These are phyloP conservation scores for Tanypteryx hageni DNA, from an alignment of 2,888 invertebrate species.

Conservation along the genomic window DNA sequence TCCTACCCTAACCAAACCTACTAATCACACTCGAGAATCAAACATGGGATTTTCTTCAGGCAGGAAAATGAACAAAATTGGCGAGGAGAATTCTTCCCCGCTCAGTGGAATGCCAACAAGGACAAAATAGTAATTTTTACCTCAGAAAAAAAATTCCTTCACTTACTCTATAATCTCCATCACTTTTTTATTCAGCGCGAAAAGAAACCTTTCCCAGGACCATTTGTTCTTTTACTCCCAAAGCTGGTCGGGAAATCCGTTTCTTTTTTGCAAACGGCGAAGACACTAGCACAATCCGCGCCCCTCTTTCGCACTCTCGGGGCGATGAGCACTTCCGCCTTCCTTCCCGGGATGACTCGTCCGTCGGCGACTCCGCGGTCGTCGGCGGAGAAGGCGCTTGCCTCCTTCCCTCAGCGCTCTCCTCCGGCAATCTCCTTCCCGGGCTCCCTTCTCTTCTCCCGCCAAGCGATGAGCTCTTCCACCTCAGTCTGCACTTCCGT, in stretches of 20 bases:
- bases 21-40: not conserved
- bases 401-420: not conserved
- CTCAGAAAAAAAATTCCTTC: too few relatives aligned
- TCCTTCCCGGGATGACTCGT: not conserved
- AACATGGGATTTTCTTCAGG: too few relatives aligned
- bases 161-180: too few relatives aligned
- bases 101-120: not conserved
- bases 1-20: not conserved
- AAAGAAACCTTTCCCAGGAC: not conserved
- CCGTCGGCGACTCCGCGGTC: not conserved
- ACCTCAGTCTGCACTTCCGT: not conserved
- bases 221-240: not conserved
- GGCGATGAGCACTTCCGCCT: not conserved
- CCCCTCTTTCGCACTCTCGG: not conserved
- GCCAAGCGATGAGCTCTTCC: not conserved
- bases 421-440: not conserved
- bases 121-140: not conserved
- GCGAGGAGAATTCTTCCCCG: not conserved
- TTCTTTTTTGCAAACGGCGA: constrained; percentile 5
- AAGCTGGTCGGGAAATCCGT: not conserved
- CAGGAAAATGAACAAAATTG: not conserved
- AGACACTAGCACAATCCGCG: not conserved
- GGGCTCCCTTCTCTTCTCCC: not conserved
- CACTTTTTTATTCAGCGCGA: too few relatives aligned
- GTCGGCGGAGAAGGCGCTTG: not conserved